Evolutionary conservation across 2,113 vertebrate species (phyloP).

Genomic region (Myocastor coypus): DNA sequence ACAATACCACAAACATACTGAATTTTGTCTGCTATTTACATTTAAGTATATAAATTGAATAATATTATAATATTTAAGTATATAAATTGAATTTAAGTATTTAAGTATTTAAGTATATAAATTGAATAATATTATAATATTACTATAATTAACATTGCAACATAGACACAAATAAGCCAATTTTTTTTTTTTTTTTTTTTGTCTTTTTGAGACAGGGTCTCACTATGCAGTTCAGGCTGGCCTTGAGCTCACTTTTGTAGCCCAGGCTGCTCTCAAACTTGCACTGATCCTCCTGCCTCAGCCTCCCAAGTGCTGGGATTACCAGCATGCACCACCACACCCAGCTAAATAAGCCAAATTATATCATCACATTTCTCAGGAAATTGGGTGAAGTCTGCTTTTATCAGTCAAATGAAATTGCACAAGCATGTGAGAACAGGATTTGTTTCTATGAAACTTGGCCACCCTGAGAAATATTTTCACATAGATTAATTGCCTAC

Average conservation of each 20-base stretch:
- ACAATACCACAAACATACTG: conserved; percentile 38
- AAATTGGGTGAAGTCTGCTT: conserved; percentile 58
- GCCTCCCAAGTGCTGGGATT: no score
- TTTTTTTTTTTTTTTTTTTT: no score
- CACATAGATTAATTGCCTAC: conserved; percentile 12
- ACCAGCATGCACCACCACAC: no score
- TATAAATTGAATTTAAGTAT: conserved; percentile 39
- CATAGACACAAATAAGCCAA: conserved; percentile 16
- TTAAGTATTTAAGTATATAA: conserved; percentile 35
- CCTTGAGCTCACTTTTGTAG: no score
- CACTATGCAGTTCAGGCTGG: no score
- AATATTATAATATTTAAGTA: background rate
- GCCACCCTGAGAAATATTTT: conserved; percentile 41
- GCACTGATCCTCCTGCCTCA: no score
- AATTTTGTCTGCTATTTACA: conserved; percentile 36
- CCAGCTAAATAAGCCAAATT: conserved; percentile 36
- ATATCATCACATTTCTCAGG: conserved; percentile 16
- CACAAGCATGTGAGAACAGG: background rate
- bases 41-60: conserved; percentile 35
- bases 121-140: conserved; percentile 25
- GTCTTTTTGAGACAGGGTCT: no score
- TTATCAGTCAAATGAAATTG: conserved; percentile 41
- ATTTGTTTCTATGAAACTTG: conserved; percentile 26
- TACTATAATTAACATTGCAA: background rate
- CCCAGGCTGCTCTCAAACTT: no score